Base-by-base conservation (phyloP, 2,113 vertebrate genomes). In the Eurystomus gularis region DNA sequence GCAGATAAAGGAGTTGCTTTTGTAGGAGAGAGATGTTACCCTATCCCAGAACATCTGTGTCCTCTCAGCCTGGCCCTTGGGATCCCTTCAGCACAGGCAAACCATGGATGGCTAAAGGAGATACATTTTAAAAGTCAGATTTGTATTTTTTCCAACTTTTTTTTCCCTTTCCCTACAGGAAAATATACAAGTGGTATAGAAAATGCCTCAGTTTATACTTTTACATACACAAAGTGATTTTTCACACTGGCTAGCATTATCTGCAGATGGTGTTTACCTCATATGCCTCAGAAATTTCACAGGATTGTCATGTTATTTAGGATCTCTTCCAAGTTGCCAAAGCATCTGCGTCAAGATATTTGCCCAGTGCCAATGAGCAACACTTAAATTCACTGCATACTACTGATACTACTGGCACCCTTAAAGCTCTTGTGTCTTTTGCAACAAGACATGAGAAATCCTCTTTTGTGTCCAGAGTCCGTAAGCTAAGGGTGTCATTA, bases 211-310 rank as follows among this genome's bases (percentile, higher is more conserved):
- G 7, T 79, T 94, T 76, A 40, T 28, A n/a, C 29, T 89, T 82
- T 33, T 16, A 28, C 16, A 65, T 19, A 58, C 3, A 7, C 33
- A 31, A 80, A 89, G 26, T 35, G 14, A 20, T 64, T 84, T 81
- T 92, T 57, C 48, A 88, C 42, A 31, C 20, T 35, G 42, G 16
- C 11, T 87, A 64, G 5, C 20, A 42, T 62, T 35, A 39, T 72
- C 62, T 91, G 44, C 93, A 69, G 60, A 46, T 42, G 52, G 42
- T 35, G 28, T 75, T 81, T 55, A 31, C 40, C 37, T 37, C 35
- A 39, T 21, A 65, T 35, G 8, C 42, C 83, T 91, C 70, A 86
- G 73, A 97, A 85, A 82, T 93, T 94, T 93, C 54, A 94, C 24
- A 92, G 90, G 49, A 55, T 14, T 86, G 46, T 49, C 52, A 66